Base-by-base conservation (phyloP, 2,888 invertebrate species). In the Agrotis segetum region DNA sequence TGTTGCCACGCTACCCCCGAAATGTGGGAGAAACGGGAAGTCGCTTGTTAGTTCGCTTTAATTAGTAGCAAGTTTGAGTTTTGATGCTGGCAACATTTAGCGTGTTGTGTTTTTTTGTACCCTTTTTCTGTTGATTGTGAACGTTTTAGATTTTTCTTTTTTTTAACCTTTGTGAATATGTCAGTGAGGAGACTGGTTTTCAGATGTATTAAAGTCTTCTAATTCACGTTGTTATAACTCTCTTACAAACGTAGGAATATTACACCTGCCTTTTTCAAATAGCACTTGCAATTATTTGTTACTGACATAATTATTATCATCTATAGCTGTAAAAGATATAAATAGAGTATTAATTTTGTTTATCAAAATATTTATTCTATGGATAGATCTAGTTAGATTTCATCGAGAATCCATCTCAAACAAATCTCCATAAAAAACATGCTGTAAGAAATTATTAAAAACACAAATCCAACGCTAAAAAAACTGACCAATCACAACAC, bases 21-120 rank as follows among this genome's bases (percentile, higher is more conserved):
- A 90, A 92, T 89, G 90, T 89, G 87, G 91, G 89, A 86, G 90
- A 90, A 85, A 91, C 92, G 92, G 83, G 91, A 92, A 93, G 91
- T 92, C 89, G 88, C 87, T 93, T 95, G 95, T 95, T 95, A 95
- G 93, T 93, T 93, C 92, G 88, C 87, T 94, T 94, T 95, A 95
- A 96, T 95, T 95, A 95, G 94, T 90, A 88, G 83, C 85, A 88
- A 92, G 91, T 93, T 92, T 88, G 90, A 91, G 91, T 92, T 93
- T 92, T 90, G 90, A 91, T 92, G 92, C 90, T 89, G 87, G 88
- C 84, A 88, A 85, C 80, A 86, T 86, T 87, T 77, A 74, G 72
- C 68, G 86, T 85, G 86, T 86, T 88, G 85, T 83, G 67, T n/a
- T n/a, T 82, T 84, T 83, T 83, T 79, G 46, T 60, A 77, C 71